A percentile compares a stretch with the other conserved stretches of the same genome.
Conservation (phyloP, 2,113 vertebrate species). For the Ondatra zibethicus region DNA sequence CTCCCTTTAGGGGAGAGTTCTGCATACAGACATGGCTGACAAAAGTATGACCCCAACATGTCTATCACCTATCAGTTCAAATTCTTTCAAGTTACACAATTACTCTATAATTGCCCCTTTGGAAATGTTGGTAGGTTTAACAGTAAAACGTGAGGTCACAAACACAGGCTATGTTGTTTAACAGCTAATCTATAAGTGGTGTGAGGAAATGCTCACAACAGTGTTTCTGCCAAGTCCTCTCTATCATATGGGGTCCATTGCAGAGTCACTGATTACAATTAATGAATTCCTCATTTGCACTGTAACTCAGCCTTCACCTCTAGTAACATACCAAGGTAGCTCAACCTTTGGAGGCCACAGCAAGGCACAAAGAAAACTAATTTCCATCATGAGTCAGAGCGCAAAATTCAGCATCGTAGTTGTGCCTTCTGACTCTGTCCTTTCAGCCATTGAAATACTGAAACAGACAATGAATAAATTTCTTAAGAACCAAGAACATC, state of each 20-base stretch:
- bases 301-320: constrained; percentile 58
- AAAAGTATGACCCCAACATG: constrained; percentile 47
- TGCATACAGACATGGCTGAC: background rate
- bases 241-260: constrained; percentile 73
- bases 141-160: background rate
- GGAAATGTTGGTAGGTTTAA: constrained; percentile 42
- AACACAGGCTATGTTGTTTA: constrained; percentile 76
- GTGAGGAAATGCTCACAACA: constrained; percentile 72
- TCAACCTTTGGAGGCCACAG: constrained; percentile 58
- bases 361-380: constrained; percentile 42
- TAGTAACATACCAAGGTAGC: constrained; percentile 58
- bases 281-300: constrained; percentile 79
- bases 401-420: background rate
- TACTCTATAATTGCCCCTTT: background rate
- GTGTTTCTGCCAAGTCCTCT: constrained; percentile 70
- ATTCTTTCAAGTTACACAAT: background rate
- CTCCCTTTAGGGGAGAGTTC: background rate
- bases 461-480: background rate
- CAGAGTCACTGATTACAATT: constrained; percentile 77
- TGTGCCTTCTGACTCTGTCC: background rate
- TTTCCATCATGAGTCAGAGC: constrained; percentile 7
- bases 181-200: constrained; percentile 72
- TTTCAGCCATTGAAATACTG: background rate
- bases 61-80: constrained; percentile 50
- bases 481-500: background rate